phyloP scores from a whole-genome alignment of 2,113 vertebrate species.

The Gnathonemus longibarbis region DNA sequence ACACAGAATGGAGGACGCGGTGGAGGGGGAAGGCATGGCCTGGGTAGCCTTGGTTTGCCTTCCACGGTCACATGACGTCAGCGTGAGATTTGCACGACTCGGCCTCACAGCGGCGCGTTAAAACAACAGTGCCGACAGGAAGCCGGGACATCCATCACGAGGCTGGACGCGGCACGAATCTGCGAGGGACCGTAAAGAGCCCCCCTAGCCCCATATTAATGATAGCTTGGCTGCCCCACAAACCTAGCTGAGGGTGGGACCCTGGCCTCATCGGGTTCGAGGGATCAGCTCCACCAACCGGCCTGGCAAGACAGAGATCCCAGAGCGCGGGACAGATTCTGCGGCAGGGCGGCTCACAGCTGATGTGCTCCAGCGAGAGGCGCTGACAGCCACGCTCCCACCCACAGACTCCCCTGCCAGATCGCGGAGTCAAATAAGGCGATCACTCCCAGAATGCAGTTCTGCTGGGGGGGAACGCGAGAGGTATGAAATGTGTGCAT shows the following conservation, averaged over 20 bases:
- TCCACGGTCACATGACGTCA: constrained; percentile 33
- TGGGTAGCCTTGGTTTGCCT: constrained; percentile 22
- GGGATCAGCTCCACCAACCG: neutral
- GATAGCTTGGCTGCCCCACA: neutral
- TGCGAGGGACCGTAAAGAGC: constrained; percentile 40
- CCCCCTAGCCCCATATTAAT: constrained; percentile 35
- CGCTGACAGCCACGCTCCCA: neutral
- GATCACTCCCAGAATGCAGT: neutral
- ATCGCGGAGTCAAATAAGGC: neutral
- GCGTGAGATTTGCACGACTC: constrained; percentile 32
- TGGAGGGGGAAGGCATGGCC: neutral
- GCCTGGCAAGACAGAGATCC: neutral
- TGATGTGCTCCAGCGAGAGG: neutral
- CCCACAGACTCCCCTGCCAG: neutral
- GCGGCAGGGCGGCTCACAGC: neutral
- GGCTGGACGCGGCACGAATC: constrained; percentile 35
- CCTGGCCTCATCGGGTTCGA: neutral
- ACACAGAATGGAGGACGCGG: neutral
- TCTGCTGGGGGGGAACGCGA: neutral
- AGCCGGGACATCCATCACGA: constrained; percentile 48
- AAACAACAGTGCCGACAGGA: constrained; percentile 41
- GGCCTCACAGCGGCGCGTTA: constrained; percentile 25
- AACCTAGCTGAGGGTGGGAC: neutral
- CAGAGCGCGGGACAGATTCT: neutral
- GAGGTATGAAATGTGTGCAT: constrained; percentile 31